phyloP scores from a whole-genome alignment of 2,888 invertebrate genomes.

The Lochmaea capreae region DNA sequence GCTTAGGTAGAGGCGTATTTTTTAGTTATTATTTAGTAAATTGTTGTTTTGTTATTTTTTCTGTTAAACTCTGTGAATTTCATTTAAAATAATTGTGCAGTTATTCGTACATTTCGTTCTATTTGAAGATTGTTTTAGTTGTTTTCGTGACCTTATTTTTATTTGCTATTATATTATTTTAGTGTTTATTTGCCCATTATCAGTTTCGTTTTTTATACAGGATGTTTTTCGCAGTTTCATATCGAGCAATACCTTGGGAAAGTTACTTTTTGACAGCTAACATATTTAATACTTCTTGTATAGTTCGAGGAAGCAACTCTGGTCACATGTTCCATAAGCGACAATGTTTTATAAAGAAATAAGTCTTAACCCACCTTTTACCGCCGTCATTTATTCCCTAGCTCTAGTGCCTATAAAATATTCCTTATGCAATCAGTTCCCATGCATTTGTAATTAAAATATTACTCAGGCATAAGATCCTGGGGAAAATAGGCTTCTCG shows the following conservation, averaged over 20 bases:
- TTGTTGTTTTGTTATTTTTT: constrained; percentile 30
- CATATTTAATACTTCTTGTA: too few species aligned
- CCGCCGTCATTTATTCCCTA: too few species aligned
- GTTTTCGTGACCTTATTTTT: constrained; percentile 10
- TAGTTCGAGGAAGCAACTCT: too few species aligned
- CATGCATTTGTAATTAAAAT: too few species aligned
- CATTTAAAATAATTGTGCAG: constrained; percentile 9
- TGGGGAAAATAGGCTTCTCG: too few species aligned
- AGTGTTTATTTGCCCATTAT: not conserved
- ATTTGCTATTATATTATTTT: constrained; percentile 7
- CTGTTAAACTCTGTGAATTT: constrained; percentile 22
- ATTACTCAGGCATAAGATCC: too few species aligned
- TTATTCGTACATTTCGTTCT: constrained; percentile 2
- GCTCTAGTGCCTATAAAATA: too few species aligned
- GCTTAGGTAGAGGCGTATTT: constrained; percentile 23
- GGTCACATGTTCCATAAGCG: too few species aligned
- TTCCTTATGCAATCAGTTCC: too few species aligned
- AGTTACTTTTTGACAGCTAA: too few species aligned
- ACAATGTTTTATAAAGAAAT: too few species aligned
- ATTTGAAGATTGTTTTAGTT: constrained; percentile 27
- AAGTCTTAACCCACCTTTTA: too few species aligned
- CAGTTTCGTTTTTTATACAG: not conserved
- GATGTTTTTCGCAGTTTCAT: not conserved
- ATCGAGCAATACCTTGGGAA: not conserved
- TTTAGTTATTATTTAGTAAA: constrained; percentile 29